These are phyloP conservation scores for Panthera tigris DNA, from an alignment of 2,113 vertebrate genomes.

Conservation along the genomic window DNA sequence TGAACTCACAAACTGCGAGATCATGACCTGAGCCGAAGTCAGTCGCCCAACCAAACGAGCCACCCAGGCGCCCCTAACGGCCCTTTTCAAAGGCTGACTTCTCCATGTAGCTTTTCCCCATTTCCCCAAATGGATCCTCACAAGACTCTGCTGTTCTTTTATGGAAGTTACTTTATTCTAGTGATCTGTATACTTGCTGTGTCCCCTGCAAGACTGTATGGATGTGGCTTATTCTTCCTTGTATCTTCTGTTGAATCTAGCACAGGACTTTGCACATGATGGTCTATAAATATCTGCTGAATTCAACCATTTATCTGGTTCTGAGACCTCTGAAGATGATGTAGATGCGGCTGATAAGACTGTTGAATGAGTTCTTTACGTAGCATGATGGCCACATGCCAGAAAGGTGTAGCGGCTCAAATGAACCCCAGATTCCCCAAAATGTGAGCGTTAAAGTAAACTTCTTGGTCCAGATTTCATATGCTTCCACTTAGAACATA, in stretches of 20 bases:
- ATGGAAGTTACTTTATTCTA: neutral
- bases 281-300: neutral
- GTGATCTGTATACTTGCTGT: neutral
- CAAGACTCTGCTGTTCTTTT: neutral
- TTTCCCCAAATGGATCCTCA: neutral
- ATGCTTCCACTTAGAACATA: constrained; percentile 1
- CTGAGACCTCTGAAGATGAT: neutral
- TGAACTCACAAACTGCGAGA: too few species aligned
- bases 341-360: neutral
- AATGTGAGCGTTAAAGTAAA: neutral
- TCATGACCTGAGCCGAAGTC: too few species aligned
- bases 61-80: too few species aligned
- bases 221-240: neutral
- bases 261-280: neutral
- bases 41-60: too few species aligned
- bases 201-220: neutral
- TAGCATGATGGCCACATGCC: neutral
- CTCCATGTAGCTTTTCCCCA: neutral
- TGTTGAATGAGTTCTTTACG: neutral
- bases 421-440: neutral
- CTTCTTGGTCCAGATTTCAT: constrained; percentile 14
- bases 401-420: neutral
- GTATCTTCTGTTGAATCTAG: neutral
- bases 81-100: neutral
- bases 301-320: neutral